Percentiles rank a stretch among this genome's conserved stretches.
Conservation (phyloP, 2,113 vertebrate species). For the Sturnira hondurensis region DNA sequence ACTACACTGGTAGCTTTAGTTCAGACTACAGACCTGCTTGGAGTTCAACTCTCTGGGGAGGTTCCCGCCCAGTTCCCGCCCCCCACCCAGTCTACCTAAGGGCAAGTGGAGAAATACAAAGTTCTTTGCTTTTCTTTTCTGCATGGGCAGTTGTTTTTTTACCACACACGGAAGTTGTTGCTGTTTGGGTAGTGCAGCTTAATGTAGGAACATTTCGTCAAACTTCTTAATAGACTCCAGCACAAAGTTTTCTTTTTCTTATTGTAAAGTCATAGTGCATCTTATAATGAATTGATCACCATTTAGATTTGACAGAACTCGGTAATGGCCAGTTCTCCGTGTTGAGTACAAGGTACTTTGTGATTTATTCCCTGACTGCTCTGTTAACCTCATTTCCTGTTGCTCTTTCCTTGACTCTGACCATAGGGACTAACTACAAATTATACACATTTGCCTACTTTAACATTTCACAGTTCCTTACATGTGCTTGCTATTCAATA, state of each 20-base stretch:
- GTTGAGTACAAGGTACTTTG: background rate
- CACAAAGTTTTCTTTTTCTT: background rate
- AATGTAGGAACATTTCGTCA: background rate
- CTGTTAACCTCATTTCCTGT: background rate
- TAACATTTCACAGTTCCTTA: background rate
- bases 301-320: slow-evolving; percentile 7
- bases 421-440: background rate
- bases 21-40: background rate
- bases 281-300: background rate
- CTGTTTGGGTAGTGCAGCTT: background rate
- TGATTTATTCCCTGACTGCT: background rate
- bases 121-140: slow-evolving; percentile 15
- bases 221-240: background rate
- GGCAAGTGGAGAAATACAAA: slow-evolving; percentile 5
- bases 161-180: background rate
- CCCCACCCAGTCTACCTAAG: background rate
- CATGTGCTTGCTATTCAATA: background rate
- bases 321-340: background rate
- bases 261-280: background rate
- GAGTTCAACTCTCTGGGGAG: background rate
- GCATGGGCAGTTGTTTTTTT: background rate
- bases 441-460: background rate
- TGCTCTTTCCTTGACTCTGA: background rate
- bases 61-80: background rate
- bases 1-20: slow-evolving; percentile 33